These are phyloP conservation scores for Tipula confusa DNA, from an alignment of 2,888 invertebrate genomes.

Conservation along the genomic window DNA sequence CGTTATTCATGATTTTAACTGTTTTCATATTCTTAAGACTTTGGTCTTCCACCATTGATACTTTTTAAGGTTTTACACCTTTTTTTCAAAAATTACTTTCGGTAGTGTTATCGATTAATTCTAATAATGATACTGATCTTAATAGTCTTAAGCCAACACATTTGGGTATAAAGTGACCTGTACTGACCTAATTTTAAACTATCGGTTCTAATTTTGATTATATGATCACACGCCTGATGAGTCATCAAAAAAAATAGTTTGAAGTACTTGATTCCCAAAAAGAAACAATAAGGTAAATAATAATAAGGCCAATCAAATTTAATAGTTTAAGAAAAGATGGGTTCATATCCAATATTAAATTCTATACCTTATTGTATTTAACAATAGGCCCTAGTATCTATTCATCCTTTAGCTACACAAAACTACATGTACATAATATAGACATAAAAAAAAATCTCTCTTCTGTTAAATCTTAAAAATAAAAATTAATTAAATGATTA, in stretches of 20 bases:
- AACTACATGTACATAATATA: background rate
- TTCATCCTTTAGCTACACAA: background rate
- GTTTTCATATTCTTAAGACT: no score
- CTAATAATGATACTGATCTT: no score
- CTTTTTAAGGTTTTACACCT: no score
- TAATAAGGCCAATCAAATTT: background rate
- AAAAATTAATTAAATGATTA: constrained; percentile 25
- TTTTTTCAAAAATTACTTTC: no score
- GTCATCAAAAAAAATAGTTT: background rate
- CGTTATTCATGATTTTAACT: no score
- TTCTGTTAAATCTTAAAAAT: background rate
- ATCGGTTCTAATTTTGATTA: background rate
- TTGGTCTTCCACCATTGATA: no score
- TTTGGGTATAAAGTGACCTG: no score
- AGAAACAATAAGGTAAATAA: background rate
- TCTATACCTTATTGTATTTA: background rate
- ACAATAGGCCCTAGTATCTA: background rate
- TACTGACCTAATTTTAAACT: background rate
- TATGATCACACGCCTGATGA: background rate
- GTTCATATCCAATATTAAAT: background rate
- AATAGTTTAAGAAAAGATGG: background rate
- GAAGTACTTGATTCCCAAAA: background rate
- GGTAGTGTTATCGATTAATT: no score
- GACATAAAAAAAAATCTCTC: background rate
- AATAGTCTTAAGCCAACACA: no score